Percentiles rank a stretch among this genome's conserved stretches.
Conservation (phyloP, 2,113 vertebrate species). For the Ia io region DNA sequence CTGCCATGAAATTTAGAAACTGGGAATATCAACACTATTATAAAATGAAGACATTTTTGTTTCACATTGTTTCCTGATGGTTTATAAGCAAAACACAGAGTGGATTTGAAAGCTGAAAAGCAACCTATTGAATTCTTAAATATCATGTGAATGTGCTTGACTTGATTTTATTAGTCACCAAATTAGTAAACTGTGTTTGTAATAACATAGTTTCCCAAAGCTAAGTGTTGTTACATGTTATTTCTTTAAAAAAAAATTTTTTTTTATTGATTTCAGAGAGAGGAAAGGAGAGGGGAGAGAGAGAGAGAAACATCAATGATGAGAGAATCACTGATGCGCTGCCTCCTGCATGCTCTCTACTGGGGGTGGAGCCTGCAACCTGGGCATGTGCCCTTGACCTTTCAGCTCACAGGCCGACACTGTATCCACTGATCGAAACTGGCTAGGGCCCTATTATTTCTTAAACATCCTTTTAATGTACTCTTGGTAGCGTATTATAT, state of each 20-base stretch:
- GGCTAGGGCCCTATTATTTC: not conserved
- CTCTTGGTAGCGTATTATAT: not conserved
- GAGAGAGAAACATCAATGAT: too few relatives aligned
- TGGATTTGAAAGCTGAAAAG: not conserved
- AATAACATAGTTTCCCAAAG: not conserved
- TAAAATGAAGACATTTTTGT: conserved; percentile 7
- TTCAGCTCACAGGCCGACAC: too few relatives aligned
- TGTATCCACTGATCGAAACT: too few relatives aligned
- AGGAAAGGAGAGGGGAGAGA: too few relatives aligned
- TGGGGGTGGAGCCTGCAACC: too few relatives aligned
- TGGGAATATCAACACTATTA: not conserved
- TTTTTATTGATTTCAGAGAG: too few relatives aligned
- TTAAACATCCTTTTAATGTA: not conserved
- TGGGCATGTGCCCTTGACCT: too few relatives aligned
- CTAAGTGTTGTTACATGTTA: not conserved
- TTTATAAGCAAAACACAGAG: not conserved
- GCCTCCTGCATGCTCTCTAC: too few relatives aligned
- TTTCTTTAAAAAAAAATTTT: too few relatives aligned
- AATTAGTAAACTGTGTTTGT: not conserved
- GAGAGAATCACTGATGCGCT: too few relatives aligned
- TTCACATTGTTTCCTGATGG: not conserved
- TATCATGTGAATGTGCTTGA: not conserved
- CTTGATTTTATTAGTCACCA: not conserved
- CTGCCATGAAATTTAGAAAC: conserved; percentile 29
- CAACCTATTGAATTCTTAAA: not conserved